These are phyloP conservation scores for Synanceia verrucosa DNA, from an alignment of 2,797 vertebrate genomes.

Conservation along the genomic window DNA sequence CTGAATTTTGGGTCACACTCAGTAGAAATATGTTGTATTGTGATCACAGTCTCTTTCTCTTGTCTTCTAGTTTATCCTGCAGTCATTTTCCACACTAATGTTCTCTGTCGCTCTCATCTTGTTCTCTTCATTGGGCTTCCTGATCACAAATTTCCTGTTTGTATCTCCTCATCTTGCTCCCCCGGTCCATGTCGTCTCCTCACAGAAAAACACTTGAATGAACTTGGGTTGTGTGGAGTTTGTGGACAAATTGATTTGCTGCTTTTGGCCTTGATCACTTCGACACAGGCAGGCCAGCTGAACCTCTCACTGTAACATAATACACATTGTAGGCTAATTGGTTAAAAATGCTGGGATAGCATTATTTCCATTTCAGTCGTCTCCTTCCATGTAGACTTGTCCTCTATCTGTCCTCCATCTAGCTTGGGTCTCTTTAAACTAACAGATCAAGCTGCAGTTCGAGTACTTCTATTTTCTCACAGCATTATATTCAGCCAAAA, in stretches of 20 bases:
- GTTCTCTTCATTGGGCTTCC: conserved; percentile 14
- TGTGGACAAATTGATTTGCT: neutral
- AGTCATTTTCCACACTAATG: conserved; percentile 28
- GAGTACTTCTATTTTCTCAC: neutral
- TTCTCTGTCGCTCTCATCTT: conserved; percentile 23
- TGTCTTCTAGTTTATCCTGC: conserved; percentile 11
- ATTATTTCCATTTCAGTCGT: conserved; percentile 12
- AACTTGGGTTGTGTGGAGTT: conserved; percentile 11
- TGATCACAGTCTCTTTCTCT: neutral
- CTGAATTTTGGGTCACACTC: neutral
- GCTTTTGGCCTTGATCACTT: neutral
- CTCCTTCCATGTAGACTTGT: neutral
- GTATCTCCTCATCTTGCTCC: conserved; percentile 29
- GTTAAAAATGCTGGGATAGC: conserved; percentile 3
- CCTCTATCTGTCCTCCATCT: no score
- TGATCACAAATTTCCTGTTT: conserved; percentile 47
- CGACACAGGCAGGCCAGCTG: neutral
- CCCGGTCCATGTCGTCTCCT: neutral
- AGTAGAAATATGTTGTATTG: neutral
- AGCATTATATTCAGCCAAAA: conserved; percentile 1
- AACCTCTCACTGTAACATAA: conserved; percentile 9
- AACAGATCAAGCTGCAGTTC: neutral
- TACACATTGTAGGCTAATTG: conserved; percentile 3
- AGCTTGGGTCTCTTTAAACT: neutral
- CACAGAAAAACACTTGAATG: neutral